Base-by-base conservation (phyloP, 2,888 invertebrate genomes). In the Steinernema scapterisci region DNA sequence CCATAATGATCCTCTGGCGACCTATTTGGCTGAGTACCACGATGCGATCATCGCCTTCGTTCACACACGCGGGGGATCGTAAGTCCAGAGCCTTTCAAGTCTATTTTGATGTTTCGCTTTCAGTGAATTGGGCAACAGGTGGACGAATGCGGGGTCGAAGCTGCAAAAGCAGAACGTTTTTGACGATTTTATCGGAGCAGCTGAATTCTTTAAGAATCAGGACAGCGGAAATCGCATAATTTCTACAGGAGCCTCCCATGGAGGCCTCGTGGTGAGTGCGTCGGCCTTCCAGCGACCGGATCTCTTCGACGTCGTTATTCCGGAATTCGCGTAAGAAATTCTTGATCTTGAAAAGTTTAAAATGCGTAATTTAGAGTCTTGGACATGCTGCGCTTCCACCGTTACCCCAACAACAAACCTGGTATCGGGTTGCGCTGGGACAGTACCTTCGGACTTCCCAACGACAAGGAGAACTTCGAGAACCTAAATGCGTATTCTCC, bases 151-250 rank as follows among this genome's bases (percentile, higher is more conserved):
- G 6, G 99, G 97, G 0, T 92, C 94, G 25, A 90, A 94, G 78
- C 91, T 92, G 1, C 95, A 95, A 88, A 99, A 97, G 88, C 97
- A 97, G 90, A 97, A 97, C 89, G 93, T 93, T 63, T 97, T 97
- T 89, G 94, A 97, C 89, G 99, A 99, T 90, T 97, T 99, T 89
- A 93, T 94, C 87, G 90, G 91, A 73, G 95, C 96, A 0, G 97
- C 94, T 0, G 92, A 95, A 89, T 95, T 93, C 90, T 91, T 97
- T 56, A 91, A 95, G 27, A 87, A 90, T 6, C 91, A 93, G 82
- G 91, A 92, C n/a, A 95, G 94, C 89, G 21, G 19, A 13, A 25
- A 23, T 21, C 54, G 19, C 16, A 21, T 54, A 6, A 23, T 54
- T 6, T 7, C 54, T 21, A 5, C 3, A 89, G 99, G 97, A 21